These are phyloP conservation scores for Actinopyga echinites DNA, from an alignment of 53 echinoderm and acorn worm genomes.

Conservation along the genomic window DNA sequence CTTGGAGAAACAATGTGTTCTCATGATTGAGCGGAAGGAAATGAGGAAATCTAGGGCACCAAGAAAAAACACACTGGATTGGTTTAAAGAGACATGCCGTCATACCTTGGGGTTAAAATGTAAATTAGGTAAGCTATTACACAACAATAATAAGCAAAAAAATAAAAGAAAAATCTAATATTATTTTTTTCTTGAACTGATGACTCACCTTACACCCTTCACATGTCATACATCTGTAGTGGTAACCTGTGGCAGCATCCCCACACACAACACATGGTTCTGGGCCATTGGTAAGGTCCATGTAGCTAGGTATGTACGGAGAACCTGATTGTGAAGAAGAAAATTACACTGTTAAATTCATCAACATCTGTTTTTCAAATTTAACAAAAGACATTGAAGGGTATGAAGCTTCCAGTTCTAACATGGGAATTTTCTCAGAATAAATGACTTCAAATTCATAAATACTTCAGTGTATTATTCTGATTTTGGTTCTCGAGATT, in stretches of 20 bases:
- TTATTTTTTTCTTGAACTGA: too few species aligned
- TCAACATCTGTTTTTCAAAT: neutral
- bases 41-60: too few species aligned
- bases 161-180: too few species aligned
- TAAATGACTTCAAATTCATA: neutral
- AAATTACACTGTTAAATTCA: neutral
- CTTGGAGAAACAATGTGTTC: too few species aligned
- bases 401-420: neutral
- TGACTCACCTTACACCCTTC: constrained; percentile 88
- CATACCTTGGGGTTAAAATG: too few species aligned
- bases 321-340: constrained; percentile 57
- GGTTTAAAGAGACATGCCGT: too few species aligned
- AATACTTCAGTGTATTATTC: too few species aligned
- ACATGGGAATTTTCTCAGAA: neutral
- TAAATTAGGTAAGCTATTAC: too few species aligned
- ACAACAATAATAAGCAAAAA: too few species aligned
- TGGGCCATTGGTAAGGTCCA: constrained; percentile 92
- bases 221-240: constrained; percentile 98
- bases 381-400: neutral
- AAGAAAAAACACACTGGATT: too few species aligned
- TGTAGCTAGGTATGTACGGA: constrained; percentile 93
- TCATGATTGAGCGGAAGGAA: too few species aligned
- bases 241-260: constrained; percentile 96
- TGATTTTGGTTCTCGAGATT: too few species aligned
- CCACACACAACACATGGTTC: constrained; percentile 98